These are phyloP conservation scores for Poecilobothrus nobilitatus DNA, from an alignment of 2,888 invertebrate genomes.

Conservation along the genomic window DNA sequence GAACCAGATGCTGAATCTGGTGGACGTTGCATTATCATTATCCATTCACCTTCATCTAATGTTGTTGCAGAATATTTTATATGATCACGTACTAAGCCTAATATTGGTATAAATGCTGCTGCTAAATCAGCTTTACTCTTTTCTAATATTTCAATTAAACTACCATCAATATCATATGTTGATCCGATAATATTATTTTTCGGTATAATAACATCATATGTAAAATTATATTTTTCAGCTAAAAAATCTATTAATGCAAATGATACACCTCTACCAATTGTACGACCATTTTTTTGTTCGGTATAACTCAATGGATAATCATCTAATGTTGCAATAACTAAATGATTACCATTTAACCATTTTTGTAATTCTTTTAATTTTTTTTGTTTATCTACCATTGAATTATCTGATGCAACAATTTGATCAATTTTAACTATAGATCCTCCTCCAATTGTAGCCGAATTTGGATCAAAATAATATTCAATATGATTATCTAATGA, in stretches of 20 bases:
- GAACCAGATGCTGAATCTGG: conserved; percentile 74
- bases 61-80: conserved; percentile 52
- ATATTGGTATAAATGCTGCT: conserved; percentile 65
- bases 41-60: conserved; percentile 68
- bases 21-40: conserved; percentile 72
- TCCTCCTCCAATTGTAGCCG: conserved; percentile 18
- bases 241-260: conserved; percentile 63
- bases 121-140: conserved; percentile 66
- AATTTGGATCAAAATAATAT: conserved; percentile 14
- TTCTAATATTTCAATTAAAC: conserved; percentile 57
- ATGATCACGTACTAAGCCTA: conserved; percentile 50
- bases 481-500: conserved; percentile 11
- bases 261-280: conserved; percentile 60
- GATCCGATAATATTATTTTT: conserved; percentile 54
- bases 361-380: conserved; percentile 27
- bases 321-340: conserved; percentile 44
- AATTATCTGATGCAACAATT: conserved; percentile 20
- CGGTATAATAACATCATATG: conserved; percentile 60
- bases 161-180: conserved; percentile 45
- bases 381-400: conserved; percentile 27
- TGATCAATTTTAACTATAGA: conserved; percentile 11
- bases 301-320: conserved; percentile 57
- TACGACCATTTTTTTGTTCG: conserved; percentile 47
- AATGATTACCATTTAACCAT: conserved; percentile 37
- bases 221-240: conserved; percentile 61